Conservation (phyloP, 2,113 vertebrate species). For the Delphinapterus leucas region DNA sequence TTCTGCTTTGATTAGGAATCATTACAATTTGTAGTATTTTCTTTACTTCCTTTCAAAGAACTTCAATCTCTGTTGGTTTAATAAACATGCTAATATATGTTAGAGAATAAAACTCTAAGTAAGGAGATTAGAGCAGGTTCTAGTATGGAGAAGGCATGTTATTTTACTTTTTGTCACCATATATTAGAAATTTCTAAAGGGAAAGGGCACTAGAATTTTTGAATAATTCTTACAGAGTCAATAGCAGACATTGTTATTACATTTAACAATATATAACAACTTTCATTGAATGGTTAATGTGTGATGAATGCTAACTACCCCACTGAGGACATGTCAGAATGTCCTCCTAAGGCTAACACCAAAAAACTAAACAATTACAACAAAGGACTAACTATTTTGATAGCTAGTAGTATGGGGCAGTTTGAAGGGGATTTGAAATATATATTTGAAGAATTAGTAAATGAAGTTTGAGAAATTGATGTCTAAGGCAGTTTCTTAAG, state of each 20-base stretch:
- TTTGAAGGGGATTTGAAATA: neutral
- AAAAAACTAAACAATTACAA: neutral
- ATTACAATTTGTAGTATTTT: neutral
- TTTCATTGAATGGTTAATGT: neutral
- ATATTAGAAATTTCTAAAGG: neutral
- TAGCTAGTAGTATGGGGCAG: rapidly evolving
- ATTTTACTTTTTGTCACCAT: neutral
- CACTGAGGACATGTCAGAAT: neutral
- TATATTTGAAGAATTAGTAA: neutral
- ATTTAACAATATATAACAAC: neutral
- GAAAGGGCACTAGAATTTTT: neutral
- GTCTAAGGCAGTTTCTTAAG: neutral
- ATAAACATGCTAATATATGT: neutral
- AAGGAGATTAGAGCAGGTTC: neutral
- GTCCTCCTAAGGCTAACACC: too few relatives aligned
- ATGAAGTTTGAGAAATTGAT: neutral
- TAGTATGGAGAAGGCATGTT: neutral
- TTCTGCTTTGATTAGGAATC: slow-evolving; percentile 15
- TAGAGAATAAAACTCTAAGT: neutral
- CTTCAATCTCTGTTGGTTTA: neutral
- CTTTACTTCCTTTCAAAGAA: neutral
- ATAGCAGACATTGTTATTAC: neutral
- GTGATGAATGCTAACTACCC: neutral
- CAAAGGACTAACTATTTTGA: neutral
- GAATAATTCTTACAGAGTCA: neutral